A percentile compares a stretch with the other conserved stretches of the same genome.
These are phyloP conservation scores for Macroramphosus scolopax DNA, from an alignment of 2,797 vertebrate genomes.

Conservation along the genomic window DNA sequence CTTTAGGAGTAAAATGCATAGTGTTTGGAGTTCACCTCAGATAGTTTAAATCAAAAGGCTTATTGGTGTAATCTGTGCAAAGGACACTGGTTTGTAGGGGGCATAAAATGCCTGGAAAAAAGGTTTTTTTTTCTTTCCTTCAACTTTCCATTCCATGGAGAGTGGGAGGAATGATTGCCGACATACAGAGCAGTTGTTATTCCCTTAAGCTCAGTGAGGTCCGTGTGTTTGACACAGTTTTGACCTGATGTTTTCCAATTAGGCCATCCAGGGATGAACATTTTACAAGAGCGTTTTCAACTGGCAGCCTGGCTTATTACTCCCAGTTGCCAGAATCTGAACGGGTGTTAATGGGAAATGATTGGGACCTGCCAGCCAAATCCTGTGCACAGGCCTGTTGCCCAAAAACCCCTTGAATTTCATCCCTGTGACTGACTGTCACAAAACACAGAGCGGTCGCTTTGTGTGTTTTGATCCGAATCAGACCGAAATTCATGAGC, in stretches of 20 bases:
- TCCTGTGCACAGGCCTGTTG: slow-evolving; percentile 26
- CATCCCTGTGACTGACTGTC: slow-evolving; percentile 11
- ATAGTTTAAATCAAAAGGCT: slow-evolving; percentile 28
- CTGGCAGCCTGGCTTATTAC: slow-evolving; percentile 34
- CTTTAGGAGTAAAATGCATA: slow-evolving; percentile 19
- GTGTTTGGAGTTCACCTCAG: slow-evolving; percentile 24
- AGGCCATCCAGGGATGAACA: slow-evolving; percentile 55
- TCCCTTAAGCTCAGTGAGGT: slow-evolving; percentile 14
- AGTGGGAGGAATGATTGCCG: slow-evolving; percentile 1
- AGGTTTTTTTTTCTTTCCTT: no score
- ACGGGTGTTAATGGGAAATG: slow-evolving; percentile 46
- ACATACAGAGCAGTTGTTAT: neutral
- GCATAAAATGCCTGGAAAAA: no score
- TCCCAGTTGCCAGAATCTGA: slow-evolving; percentile 39
- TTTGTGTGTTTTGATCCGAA: slow-evolving; percentile 21
- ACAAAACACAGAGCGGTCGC: slow-evolving; percentile 19
- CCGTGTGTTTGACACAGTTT: slow-evolving; percentile 34
- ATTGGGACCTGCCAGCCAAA: slow-evolving; percentile 36
- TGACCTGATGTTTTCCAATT: slow-evolving; percentile 53
- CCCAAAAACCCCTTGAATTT: slow-evolving; percentile 31
- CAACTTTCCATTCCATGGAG: neutral
- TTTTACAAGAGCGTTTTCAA: slow-evolving; percentile 38
- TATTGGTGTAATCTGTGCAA: slow-evolving; percentile 15
- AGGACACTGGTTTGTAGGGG: no score
- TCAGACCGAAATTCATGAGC: slow-evolving; percentile 22